Evolutionary conservation across 37 sponge, comb jelly and placozoan genomes (phyloP), one percentile per base, ranked within the genome.

Genomic region (Trichoplax adhaerens): DNA sequence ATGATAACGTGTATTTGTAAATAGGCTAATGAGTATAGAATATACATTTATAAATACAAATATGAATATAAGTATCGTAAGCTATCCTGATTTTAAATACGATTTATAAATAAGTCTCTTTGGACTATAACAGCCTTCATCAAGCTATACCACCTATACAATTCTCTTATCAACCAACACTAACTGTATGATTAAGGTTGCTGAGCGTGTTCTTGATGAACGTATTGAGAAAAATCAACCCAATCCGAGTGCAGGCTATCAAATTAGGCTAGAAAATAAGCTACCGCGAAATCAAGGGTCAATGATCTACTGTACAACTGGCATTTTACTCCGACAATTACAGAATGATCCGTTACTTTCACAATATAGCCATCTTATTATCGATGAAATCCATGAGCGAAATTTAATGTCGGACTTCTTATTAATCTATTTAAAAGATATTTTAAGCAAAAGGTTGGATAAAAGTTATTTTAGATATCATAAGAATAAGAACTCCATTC

Each of bases 371-470:
- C 91, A 90, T 77, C 65, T 90, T 6, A 78, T 90, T 1, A 52
- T 90, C 65, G 91, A 90, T 65, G 91, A 90, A 68, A 84, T 90
- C n/a, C 91, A 90, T 68, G 91, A 90, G 77, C 75, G 91, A 57
- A 78, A 81, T 68, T 68, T 85, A 50, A 47, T 73, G 12, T 80
- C 84, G 5, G 91, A 91, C 72, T 91, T 91, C 67, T 81, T 91
- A 1, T 53, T 81, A 68, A 86, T 85, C 62, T 79, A 86, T 62
- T 65, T 91, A 63, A 69, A 68, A 56, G 84, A 91, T 57, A 61
- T 91, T 46, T 74, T 91, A 2, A 68, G 76, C n/a, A 66, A 59
- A 50, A 53, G 68, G 49, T 29, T 29, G 29, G 29, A 29, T 29
- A 29, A 29, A 29, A 29, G 29, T 29, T 29, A 29, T 76, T 80